A percentile compares a stretch with the other conserved stretches of the same genome.
phyloP scores from a whole-genome alignment of 2,113 vertebrate genomes.

The Microcebus jonahi region DNA sequence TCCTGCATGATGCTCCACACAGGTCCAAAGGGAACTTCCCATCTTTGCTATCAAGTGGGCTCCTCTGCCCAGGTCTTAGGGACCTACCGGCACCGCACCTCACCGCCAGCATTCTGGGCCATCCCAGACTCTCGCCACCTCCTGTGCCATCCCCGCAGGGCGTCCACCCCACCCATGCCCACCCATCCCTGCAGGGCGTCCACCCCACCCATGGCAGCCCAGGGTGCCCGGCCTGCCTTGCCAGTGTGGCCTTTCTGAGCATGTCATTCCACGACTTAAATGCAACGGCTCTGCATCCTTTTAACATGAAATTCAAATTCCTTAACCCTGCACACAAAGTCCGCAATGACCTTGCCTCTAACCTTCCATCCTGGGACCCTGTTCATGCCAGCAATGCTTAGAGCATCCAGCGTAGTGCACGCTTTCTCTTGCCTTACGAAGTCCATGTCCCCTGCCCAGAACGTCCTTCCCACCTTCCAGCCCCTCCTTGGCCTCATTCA shows the following conservation, averaged over 20 bases:
- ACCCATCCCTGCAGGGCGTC: rapidly evolving
- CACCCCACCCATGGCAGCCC: rapidly evolving
- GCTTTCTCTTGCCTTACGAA: neutral
- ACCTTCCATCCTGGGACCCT: rapidly evolving
- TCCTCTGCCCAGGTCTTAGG: neutral
- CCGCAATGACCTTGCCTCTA: too few species aligned
- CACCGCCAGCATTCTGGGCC: neutral
- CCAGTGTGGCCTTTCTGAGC: neutral
- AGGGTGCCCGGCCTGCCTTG: neutral
- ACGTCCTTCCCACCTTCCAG: too few species aligned
- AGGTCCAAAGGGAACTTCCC: neutral
- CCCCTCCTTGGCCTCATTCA: neutral
- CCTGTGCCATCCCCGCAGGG: neutral
- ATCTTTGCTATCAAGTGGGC: neutral
- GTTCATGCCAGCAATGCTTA: too few species aligned
- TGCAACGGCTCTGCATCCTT: neutral
- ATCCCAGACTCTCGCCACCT: neutral
- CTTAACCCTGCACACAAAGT: too few species aligned
- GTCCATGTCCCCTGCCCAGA: neutral
- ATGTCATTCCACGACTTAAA: neutral
- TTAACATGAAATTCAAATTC: neutral
- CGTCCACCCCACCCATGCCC: rapidly evolving
- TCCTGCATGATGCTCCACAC: too few species aligned
- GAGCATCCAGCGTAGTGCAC: rapidly evolving
- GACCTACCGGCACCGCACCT: neutral